Evolutionary conservation across 2,113 vertebrate genomes (phyloP).

Genomic region (Entelurus aequoreus): DNA sequence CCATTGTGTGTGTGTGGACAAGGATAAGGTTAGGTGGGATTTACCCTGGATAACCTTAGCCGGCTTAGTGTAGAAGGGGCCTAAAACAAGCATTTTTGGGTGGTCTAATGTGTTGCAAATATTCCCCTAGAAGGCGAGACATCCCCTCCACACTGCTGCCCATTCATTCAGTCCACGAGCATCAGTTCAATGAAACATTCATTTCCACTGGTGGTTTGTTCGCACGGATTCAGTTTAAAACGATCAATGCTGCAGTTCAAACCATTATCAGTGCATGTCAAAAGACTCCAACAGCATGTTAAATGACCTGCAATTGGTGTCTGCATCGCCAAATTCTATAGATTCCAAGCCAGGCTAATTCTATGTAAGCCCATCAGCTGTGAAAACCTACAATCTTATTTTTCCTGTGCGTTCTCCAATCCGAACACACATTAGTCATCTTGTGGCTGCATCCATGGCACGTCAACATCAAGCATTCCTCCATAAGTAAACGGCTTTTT

Average conservation of each 20-base stretch:
- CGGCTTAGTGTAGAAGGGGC: too few relatives aligned
- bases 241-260: constrained; percentile 34
- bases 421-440: constrained; percentile 45
- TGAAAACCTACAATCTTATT: constrained; percentile 20
- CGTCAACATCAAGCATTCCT: constrained; percentile 33
- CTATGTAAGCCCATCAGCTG: constrained; percentile 49
- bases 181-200: constrained; percentile 38
- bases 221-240: constrained; percentile 36
- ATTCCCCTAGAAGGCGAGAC: constrained; percentile 21
- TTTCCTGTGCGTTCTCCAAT: constrained; percentile 34
- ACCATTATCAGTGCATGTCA: constrained; percentile 33
- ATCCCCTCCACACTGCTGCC: constrained; percentile 26
- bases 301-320: constrained; percentile 40
- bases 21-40: too few relatives aligned
- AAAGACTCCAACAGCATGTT: constrained; percentile 28
- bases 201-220: constrained; percentile 39
- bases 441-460: constrained; percentile 34
- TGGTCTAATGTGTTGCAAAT: neutral
- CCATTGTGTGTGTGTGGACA: too few relatives aligned
- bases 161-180: constrained; percentile 38
- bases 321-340: constrained; percentile 32
- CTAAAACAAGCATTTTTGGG: constrained; percentile 3
- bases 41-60: too few relatives aligned
- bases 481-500: constrained; percentile 51
- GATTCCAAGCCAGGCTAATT: constrained; percentile 41